Percentiles rank a stretch among this genome's conserved stretches.
phyloP scores from a whole-genome alignment of 2,888 invertebrate species.

The Dastarcus helophoroides region DNA sequence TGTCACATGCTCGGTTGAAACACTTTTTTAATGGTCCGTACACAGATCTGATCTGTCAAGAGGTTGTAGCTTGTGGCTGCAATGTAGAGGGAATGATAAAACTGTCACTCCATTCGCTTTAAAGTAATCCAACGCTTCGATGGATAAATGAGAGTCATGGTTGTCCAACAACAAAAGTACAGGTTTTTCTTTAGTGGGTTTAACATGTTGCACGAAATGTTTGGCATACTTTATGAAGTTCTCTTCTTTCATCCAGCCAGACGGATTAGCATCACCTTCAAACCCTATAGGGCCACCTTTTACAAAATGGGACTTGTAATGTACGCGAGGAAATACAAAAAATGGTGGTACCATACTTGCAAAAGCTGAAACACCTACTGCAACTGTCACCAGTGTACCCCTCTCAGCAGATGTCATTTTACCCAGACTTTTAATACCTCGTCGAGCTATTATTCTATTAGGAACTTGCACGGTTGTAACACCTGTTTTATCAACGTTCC shows the following conservation, averaged over 20 bases:
- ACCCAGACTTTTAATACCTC: conserved; percentile 24
- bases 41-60: no score
- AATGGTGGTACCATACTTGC: conserved; percentile 7
- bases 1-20: no score
- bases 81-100: conserved; percentile 15
- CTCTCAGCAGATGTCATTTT: conserved; percentile 4
- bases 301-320: conserved; percentile 11
- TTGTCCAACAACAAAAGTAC: conserved; percentile 15
- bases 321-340: conserved; percentile 4
- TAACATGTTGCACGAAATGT: conserved; percentile 16
- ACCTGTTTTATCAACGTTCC: conserved; percentile 31
- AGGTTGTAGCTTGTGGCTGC: conserved; percentile 12
- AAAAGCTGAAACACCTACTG: conserved; percentile 5
- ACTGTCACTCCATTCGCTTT: conserved; percentile 12
- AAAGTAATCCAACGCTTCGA: conserved; percentile 11
- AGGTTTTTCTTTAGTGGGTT: conserved; percentile 10
- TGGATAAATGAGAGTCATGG: conserved; percentile 8
- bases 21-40: no score
- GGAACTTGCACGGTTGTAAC: conserved; percentile 33
- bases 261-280: conserved; percentile 15
- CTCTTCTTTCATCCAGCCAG: conserved; percentile 19
- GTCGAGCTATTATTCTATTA: conserved; percentile 22
- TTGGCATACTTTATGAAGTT: conserved; percentile 13
- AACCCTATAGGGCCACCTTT: conserved; percentile 14
- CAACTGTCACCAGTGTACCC: conserved; percentile 6